A percentile compares a stretch with the other conserved stretches of the same genome.
Conservation (phyloP, 2,888 invertebrate species). For the Leucozona laternaria region DNA sequence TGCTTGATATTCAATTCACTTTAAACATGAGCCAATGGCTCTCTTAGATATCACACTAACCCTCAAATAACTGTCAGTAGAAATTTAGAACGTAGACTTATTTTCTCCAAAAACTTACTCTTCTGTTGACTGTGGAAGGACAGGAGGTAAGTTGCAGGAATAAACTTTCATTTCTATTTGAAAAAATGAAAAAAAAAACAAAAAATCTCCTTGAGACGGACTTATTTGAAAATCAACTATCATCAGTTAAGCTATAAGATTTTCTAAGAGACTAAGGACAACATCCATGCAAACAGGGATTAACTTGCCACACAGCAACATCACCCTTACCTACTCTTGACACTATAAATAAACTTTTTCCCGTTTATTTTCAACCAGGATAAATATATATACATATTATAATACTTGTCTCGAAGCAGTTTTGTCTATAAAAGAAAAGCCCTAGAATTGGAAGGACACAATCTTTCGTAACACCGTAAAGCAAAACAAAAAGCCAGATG, state of each 20-base stretch:
- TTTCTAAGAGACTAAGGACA: conserved; percentile 28
- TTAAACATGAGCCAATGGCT: too few relatives aligned
- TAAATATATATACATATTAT: background rate
- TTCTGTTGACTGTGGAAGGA: too few relatives aligned
- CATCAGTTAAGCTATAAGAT: conserved; percentile 25
- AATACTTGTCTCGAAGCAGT: conserved; percentile 13
- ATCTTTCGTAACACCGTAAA: background rate
- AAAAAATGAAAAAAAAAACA: background rate
- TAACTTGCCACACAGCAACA: conserved; percentile 51
- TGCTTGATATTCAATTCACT: too few relatives aligned
- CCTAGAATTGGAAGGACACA: conserved; percentile 7
- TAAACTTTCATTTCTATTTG: too few relatives aligned
- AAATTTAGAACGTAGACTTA: too few relatives aligned
- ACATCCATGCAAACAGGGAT: conserved; percentile 51
- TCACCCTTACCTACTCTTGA: conserved; percentile 2
- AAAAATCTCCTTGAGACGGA: background rate
- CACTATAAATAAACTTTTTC: conserved; percentile 4
- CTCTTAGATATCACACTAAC: too few relatives aligned
- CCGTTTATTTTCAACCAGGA: conserved; percentile 3
- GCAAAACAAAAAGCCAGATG: background rate
- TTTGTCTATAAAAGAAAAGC: background rate
- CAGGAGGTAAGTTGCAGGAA: too few relatives aligned
- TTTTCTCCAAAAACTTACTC: too few relatives aligned
- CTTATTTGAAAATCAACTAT: conserved; percentile 13
- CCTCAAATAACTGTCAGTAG: too few relatives aligned